Percentiles rank a stretch among this genome's conserved stretches.
phyloP scores from a whole-genome alignment of 2,113 vertebrate genomes.

The Glaucomys volans region DNA sequence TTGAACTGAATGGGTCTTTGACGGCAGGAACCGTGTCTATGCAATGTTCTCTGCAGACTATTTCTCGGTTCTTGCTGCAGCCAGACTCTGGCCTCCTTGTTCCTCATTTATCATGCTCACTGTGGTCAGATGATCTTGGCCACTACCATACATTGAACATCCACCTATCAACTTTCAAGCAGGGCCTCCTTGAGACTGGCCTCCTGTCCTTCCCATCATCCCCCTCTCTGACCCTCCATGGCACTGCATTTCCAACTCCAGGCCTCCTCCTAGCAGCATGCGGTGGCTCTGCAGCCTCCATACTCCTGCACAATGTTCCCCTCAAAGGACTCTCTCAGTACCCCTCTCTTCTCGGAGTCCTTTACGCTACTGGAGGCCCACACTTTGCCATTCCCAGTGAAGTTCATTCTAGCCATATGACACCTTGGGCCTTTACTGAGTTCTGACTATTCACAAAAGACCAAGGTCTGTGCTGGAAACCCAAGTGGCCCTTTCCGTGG shows the following conservation, averaged over 20 bases:
- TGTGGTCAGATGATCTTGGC: neutral
- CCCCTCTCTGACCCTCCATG: neutral
- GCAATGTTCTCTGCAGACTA: neutral
- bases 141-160: rapidly evolving
- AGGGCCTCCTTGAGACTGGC: neutral
- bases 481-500: neutral
- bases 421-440: neutral
- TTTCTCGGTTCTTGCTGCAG: neutral
- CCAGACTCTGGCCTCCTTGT: neutral
- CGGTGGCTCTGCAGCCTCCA: rapidly evolving
- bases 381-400: neutral
- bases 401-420: neutral
- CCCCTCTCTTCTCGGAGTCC: neutral
- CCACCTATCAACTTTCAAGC: neutral
- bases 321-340: neutral
- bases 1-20: neutral
- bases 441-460: neutral
- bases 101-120: neutral
- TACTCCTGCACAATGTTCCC: neutral
- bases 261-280: rapidly evolving
- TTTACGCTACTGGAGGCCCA: neutral
- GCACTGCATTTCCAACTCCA: too few species aligned
- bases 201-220: neutral
- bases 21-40: neutral
- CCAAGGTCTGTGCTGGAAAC: rapidly evolving